Evolutionary conservation across 2,797 vertebrate species (phyloP).

Genomic region (Cynopterus sphinx): DNA sequence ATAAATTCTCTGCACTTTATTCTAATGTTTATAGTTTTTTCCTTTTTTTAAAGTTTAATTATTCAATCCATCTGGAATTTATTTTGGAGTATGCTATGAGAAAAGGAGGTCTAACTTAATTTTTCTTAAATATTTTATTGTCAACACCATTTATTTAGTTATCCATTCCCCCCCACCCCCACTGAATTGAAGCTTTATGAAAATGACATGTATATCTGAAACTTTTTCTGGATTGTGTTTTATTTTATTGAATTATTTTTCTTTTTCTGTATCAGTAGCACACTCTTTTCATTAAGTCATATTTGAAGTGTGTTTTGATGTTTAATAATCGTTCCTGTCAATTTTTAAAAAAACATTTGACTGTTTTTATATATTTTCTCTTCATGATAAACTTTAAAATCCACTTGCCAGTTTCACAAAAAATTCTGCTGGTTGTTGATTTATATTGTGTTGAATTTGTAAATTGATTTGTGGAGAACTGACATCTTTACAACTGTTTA

Average conservation of each 20-base stretch:
- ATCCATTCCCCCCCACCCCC: not conserved
- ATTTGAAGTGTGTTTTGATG: not conserved
- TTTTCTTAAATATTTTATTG: not conserved
- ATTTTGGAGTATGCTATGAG: not conserved
- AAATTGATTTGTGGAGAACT: not conserved
- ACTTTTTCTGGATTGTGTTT: not conserved
- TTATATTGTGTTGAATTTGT: not conserved
- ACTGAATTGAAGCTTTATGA: not conserved
- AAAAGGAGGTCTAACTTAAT: not conserved
- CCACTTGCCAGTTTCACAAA: not conserved
- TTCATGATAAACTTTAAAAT: not conserved
- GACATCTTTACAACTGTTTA: not conserved
- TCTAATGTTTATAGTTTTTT: not conserved
- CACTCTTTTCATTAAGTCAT: not conserved
- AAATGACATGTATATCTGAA: not conserved
- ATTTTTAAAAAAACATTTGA: not conserved
- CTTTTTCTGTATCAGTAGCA: not conserved
- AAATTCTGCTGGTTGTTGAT: not conserved
- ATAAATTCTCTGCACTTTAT: not conserved
- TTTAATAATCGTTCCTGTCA: not conserved
- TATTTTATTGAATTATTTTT: slow-evolving; percentile 6
- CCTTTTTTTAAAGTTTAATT: not conserved
- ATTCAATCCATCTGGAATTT: not conserved
- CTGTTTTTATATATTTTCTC: not conserved
- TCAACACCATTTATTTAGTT: not conserved